A percentile compares a stretch with the other conserved stretches of the same genome.
Conservation (phyloP, 2,888 invertebrate species). For the Exephanes ischioxanthus region DNA sequence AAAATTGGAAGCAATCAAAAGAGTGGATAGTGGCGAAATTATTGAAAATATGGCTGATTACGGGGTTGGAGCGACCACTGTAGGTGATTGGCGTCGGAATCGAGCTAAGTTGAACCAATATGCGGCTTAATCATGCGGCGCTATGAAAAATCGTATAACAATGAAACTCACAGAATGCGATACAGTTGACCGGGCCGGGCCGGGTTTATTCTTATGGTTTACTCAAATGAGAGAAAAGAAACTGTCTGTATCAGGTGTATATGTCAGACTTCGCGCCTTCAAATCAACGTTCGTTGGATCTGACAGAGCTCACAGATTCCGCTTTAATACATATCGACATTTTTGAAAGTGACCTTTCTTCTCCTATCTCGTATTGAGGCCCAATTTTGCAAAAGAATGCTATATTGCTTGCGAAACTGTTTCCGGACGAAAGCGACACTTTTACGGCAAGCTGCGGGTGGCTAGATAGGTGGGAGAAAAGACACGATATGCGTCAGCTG, state of each 20-base stretch:
- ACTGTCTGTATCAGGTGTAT: slow-evolving; percentile 52
- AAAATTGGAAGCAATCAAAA: slow-evolving; percentile 66
- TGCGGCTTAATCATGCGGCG: slow-evolving; percentile 34
- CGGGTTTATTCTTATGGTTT: slow-evolving; percentile 60
- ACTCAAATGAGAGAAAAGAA: slow-evolving; percentile 55
- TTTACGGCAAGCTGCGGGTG: slow-evolving; percentile 63
- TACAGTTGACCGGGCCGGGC: slow-evolving; percentile 44
- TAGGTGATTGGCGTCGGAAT: slow-evolving; percentile 69
- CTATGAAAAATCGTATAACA: slow-evolving; percentile 52
- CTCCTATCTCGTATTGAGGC: slow-evolving; percentile 28
- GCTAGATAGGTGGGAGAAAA: slow-evolving; percentile 67
- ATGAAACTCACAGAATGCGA: slow-evolving; percentile 53
- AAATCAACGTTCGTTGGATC: too few relatives aligned
- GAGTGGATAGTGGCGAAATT: slow-evolving; percentile 69
- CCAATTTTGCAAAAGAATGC: slow-evolving; percentile 55
- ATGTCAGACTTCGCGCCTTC: neutral
- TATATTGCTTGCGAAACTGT: slow-evolving; percentile 55
- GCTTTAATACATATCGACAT: neutral
- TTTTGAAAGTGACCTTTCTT: neutral
- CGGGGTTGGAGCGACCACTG: slow-evolving; percentile 70
- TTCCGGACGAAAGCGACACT: slow-evolving; percentile 59
- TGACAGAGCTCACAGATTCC: neutral
- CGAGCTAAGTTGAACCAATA: slow-evolving; percentile 67
- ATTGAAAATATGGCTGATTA: slow-evolving; percentile 70
- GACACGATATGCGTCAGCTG: slow-evolving; percentile 58